These are phyloP conservation scores for Myripristis jacobus DNA, from an alignment of 2,797 vertebrate species.

Conservation along the genomic window DNA sequence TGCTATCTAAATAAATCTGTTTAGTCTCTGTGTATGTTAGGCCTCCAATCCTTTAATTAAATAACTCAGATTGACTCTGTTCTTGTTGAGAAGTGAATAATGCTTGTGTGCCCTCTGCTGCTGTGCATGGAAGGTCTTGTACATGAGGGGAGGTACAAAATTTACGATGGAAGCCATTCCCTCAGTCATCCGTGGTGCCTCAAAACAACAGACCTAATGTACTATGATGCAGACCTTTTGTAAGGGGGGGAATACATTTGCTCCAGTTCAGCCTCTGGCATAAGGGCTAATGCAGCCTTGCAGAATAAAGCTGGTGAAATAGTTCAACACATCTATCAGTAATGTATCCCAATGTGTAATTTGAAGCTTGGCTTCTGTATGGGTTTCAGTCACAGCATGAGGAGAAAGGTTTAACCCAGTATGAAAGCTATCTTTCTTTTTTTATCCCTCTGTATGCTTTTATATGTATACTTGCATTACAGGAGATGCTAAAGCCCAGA, in stretches of 20 bases:
- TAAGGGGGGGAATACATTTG: slow-evolving; percentile 28
- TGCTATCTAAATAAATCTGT: not conserved
- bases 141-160: not conserved
- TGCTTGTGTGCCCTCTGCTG: not conserved
- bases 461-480: slow-evolving; percentile 7
- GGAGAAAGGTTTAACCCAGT: slow-evolving; percentile 10
- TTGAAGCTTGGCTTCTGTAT: slow-evolving; percentile 31
- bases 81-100: slow-evolving; percentile 1
- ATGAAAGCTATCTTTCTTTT: slow-evolving; percentile 10
- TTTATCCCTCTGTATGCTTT: slow-evolving; percentile 13
- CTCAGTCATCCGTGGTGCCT: slow-evolving; percentile 13
- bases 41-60: not conserved
- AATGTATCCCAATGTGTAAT: slow-evolving; percentile 10
- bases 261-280: slow-evolving; percentile 14
- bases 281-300: slow-evolving; percentile 10
- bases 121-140: not conserved
- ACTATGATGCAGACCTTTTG: not conserved
- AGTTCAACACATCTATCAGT: slow-evolving; percentile 15
- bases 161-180: slow-evolving; percentile 6
- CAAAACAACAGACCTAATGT: not conserved
- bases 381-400: slow-evolving; percentile 17
- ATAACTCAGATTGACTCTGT: not conserved
- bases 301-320: slow-evolving; percentile 28
- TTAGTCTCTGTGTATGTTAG: not conserved
- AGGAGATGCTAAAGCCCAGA: slow-evolving; percentile 14